Evolutionary conservation across 1,140 invertebrate genomes (phyloP).

Genomic region (Temnothorax longispinosus): DNA sequence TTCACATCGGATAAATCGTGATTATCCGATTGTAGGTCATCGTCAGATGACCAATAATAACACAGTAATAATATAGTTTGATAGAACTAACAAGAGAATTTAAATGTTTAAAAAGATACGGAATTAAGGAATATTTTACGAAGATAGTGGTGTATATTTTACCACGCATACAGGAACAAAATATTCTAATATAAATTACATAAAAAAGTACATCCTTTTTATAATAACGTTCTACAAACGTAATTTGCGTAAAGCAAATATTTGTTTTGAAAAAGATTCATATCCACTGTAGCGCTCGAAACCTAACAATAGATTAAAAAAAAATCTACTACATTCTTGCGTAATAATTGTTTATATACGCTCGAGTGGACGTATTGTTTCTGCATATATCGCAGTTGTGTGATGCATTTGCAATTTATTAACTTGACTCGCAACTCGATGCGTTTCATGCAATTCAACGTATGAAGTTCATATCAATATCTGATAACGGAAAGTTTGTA

Average conservation of each 20-base stretch:
- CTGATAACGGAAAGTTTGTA: not conserved
- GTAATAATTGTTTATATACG: not conserved
- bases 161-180: not conserved
- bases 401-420: not conserved
- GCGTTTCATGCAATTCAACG: not conserved
- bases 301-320: not conserved
- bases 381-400: too few relatives aligned
- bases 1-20: slow-evolving; percentile 64
- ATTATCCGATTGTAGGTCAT: slow-evolving; percentile 38
- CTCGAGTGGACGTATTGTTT: not conserved
- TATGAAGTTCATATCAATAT: not conserved
- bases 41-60: not conserved
- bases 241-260: not conserved
- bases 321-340: not conserved
- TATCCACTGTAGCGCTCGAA: not conserved
- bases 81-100: not conserved
- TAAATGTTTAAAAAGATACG: not conserved
- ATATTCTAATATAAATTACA: not conserved
- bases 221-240: not conserved
- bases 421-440: not conserved
- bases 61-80: not conserved
- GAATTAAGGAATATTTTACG: not conserved
- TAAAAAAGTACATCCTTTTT: not conserved
- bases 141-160: not conserved
- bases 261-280: not conserved